A percentile compares a stretch with the other conserved stretches of the same genome.
Conservation (phyloP, 2,797 vertebrate species). For the Tamandua tetradactyla region DNA sequence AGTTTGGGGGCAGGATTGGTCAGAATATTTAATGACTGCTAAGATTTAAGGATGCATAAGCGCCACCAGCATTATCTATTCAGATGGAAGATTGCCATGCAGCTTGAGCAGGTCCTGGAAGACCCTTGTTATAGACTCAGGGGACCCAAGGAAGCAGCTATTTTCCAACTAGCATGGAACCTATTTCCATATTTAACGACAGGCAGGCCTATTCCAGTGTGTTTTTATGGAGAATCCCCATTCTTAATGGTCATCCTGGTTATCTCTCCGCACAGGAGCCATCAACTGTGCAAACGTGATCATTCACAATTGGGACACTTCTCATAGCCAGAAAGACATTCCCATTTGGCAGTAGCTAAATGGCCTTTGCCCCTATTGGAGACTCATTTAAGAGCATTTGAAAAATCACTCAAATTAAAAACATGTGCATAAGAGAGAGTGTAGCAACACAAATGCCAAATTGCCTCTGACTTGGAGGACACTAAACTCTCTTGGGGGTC, state of each 20-base stretch:
- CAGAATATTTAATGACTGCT: not conserved
- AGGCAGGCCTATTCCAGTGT: not conserved
- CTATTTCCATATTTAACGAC: not conserved
- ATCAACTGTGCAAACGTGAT: not conserved
- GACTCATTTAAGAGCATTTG: not conserved
- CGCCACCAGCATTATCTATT: not conserved
- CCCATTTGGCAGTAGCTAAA: not conserved
- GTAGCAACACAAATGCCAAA: not conserved
- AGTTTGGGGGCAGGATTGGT: not conserved
- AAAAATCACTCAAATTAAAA: not conserved
- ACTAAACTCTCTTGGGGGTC: not conserved
- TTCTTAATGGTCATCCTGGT: not conserved
- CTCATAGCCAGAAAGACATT: not conserved
- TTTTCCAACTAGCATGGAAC: not conserved
- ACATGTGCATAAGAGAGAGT: not conserved
- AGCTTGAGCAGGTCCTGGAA: not conserved
- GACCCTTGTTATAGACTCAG: not conserved
- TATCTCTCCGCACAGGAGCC: not conserved
- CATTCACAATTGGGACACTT: not conserved
- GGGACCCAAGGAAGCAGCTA: not conserved
- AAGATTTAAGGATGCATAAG: not conserved
- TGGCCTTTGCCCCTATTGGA: not conserved
- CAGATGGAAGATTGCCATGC: not conserved
- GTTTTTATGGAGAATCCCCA: not conserved
- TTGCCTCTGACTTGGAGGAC: not conserved